Base-by-base conservation (phyloP, 2,888 invertebrate genomes). In the Andricus quercusramuli region DNA sequence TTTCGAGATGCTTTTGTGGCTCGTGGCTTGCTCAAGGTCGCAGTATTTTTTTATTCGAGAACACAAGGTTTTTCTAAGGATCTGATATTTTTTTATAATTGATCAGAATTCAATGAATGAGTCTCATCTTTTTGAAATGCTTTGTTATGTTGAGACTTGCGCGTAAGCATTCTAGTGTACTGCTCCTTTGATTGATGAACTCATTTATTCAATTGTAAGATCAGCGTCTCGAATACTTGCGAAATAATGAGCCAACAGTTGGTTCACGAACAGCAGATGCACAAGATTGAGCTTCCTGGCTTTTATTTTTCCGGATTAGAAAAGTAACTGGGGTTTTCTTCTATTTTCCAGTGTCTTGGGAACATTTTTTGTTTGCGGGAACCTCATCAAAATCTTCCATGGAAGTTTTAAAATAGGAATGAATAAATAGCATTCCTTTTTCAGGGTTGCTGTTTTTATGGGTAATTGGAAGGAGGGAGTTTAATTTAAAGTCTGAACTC, bases 191-290 rank as follows among this genome's bases (percentile, higher is more conserved):
- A 74, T 74, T 74, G 74, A 74, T 74, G 74, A 74, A 74, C 74
- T 74, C 74, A 74, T 74, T 74, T 74, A 74, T 74, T 74, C 74
- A 74, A 74, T 74, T 74, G 74, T 74, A 74, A 74, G 74, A 74
- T 74, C 74, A 74, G 32, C 74, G 51, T 74, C 74, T 56, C 51
- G 47, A 74, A 74, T 74, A 74, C 74, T 74, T 74, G 74, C 74
- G 74, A 74, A 74, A 74, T 74, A 56, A 74, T 74, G 74, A 74
- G 56, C 74, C 29, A 25, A 62, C 74, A 51, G 74, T 51, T 51
- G 51, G 74, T 51, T 74, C 51, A 56, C 56, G 32, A 56, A 32
- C 29, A 74, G 47, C 56, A 74, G 74, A 74, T 74, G 51, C 74
- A 56, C 20, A 56, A n/a, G 32, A 56, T 74, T 29, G 32, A 51